These are phyloP conservation scores for Sarotherodon lohbergeri DNA, from an alignment of 2,113 vertebrate genomes.

Conservation along the genomic window DNA sequence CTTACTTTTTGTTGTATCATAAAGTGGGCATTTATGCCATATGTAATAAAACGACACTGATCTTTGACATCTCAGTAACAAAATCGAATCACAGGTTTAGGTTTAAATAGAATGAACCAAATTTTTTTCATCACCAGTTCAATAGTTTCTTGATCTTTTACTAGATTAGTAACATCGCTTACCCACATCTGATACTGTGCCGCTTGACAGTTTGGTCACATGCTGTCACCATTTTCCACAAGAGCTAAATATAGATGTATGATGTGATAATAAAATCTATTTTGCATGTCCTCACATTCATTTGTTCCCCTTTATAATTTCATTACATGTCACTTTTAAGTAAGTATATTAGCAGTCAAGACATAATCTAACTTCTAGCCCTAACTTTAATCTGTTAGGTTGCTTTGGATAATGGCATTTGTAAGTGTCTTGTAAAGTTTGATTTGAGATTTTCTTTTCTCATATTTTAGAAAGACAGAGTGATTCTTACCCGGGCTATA, in stretches of 20 bases:
- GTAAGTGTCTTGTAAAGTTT: background rate
- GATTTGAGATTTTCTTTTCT: background rate
- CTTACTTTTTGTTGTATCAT: background rate
- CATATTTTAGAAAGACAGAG: background rate
- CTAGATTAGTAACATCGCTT: background rate
- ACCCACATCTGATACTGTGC: background rate
- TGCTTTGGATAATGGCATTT: background rate
- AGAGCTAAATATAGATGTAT: background rate
- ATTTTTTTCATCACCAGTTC: background rate
- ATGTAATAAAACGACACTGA: background rate
- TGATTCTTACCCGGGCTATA: slow-evolving; percentile 84
- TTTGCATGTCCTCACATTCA: background rate
- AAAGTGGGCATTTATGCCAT: background rate
- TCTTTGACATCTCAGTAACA: background rate
- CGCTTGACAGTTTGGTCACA: background rate
- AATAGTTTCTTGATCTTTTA: background rate
- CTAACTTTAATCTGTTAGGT: background rate
- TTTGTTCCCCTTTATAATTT: background rate
- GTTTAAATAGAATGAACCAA: background rate
- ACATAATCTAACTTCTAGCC: background rate
- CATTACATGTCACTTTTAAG: background rate
- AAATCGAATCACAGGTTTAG: background rate
- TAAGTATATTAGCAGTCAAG: background rate
- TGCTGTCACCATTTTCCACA: background rate
- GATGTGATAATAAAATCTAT: background rate